Conservation (phyloP, 2,113 vertebrate species). For the Helogale parvula region DNA sequence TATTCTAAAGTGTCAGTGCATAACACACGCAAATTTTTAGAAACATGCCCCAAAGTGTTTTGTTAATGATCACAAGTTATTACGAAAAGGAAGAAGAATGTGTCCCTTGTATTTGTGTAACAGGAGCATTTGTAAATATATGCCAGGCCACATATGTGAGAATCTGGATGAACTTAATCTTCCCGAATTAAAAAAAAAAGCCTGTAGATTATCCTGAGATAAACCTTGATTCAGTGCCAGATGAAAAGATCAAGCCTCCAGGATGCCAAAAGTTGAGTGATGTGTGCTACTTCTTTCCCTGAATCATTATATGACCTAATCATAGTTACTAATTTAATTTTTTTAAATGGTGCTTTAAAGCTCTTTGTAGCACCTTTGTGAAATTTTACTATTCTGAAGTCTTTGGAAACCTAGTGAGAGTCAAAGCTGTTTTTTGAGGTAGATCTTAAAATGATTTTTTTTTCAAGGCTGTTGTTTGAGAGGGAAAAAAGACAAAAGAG, state of each 20-base stretch:
- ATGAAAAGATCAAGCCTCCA: conserved; percentile 86
- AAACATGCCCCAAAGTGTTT: background rate
- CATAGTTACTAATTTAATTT: conserved; percentile 83
- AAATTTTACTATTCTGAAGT: conserved; percentile 85
- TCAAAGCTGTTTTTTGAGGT: conserved; percentile 75
- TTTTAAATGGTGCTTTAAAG: conserved; percentile 78
- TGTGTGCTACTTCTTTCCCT: conserved; percentile 75
- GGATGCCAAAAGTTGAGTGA: conserved; percentile 84
- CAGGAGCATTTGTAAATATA: background rate
- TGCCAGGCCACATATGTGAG: background rate
- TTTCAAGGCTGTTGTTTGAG: background rate
- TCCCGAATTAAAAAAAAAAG: conserved; percentile 85
- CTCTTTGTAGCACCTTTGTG: conserved; percentile 80
- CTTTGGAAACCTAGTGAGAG: conserved; percentile 79
- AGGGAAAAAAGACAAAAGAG: conserved; percentile 7
- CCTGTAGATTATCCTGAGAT: conserved; percentile 84
- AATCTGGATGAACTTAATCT: conserved; percentile 81
- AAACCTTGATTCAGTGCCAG: conserved; percentile 84
- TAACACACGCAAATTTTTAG: background rate
- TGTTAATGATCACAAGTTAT: background rate
- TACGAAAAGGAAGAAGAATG: background rate
- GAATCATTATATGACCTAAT: conserved; percentile 86
- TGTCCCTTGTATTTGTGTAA: background rate
- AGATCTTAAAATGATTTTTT: conserved; percentile 75
- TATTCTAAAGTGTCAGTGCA: background rate